A percentile compares a stretch with the other conserved stretches of the same genome.
Conservation (phyloP, 2,888 invertebrate genomes). For the Bombylius major region DNA sequence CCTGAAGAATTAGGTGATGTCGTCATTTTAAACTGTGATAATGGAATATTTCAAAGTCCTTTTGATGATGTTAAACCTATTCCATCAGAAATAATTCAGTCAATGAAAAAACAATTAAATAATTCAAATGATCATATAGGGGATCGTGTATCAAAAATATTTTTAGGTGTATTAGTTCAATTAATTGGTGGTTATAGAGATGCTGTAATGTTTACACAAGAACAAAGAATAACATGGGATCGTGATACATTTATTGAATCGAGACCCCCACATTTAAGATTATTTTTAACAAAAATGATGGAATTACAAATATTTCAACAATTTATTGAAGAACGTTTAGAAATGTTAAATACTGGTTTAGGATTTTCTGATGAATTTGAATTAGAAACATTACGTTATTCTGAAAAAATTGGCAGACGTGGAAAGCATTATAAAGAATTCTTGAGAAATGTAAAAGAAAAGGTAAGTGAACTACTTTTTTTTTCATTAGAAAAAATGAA, state of each 20-base stretch:
- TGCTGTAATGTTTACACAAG: slow-evolving; percentile 64
- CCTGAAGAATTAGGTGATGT: slow-evolving; percentile 85
- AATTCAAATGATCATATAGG: slow-evolving; percentile 55
- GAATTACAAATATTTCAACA: slow-evolving; percentile 91
- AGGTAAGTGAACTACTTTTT: slow-evolving; percentile 43
- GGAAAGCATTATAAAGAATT: slow-evolving; percentile 57
- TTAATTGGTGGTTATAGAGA: slow-evolving; percentile 91
- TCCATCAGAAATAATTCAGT: slow-evolving; percentile 75
- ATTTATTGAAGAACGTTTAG: slow-evolving; percentile 83
- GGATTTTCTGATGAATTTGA: slow-evolving; percentile 95
- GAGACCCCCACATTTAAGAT: slow-evolving; percentile 70
- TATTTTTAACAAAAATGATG: slow-evolving; percentile 80
- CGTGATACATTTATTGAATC: slow-evolving; percentile 78
- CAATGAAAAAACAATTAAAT: slow-evolving; percentile 33
- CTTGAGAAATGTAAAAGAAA: slow-evolving; percentile 76
- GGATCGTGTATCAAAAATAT: slow-evolving; percentile 86
- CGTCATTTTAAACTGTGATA: slow-evolving; percentile 87
- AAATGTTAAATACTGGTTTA: slow-evolving; percentile 82
- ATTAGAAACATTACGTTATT: slow-evolving; percentile 57
- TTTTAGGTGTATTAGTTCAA: slow-evolving; percentile 76
- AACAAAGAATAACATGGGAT: slow-evolving; percentile 70
- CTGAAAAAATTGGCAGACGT: slow-evolving; percentile 40
- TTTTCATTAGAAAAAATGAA: not conserved
- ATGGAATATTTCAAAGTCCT: slow-evolving; percentile 70
- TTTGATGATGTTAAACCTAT: slow-evolving; percentile 82